Evolutionary conservation across 1,140 invertebrate genomes (phyloP).

Genomic region (Heliconius congener): DNA sequence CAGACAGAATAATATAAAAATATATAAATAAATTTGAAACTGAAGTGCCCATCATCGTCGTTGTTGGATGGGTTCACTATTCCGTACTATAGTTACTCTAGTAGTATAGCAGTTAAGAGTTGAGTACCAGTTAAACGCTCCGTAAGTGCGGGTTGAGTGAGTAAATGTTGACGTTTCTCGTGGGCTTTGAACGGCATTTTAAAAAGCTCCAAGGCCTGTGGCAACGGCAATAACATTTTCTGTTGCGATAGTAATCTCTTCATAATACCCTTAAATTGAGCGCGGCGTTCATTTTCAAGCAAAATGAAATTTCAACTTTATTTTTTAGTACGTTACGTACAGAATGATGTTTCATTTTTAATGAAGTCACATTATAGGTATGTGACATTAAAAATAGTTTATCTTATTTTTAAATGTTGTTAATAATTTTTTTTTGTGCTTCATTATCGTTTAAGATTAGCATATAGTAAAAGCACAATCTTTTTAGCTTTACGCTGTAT

Average conservation of each 20-base stretch:
- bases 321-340: neutral
- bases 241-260: conserved; percentile 10
- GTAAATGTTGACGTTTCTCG: conserved; percentile 16
- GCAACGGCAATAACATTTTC: conserved; percentile 3
- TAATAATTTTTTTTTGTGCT: no score
- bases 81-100: no score
- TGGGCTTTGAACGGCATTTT: conserved; percentile 6
- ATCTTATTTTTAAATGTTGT: no score
- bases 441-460: no score
- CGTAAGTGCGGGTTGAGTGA: neutral
- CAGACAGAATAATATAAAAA: no score
- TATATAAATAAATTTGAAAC: no score
- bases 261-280: neutral
- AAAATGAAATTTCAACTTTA: neutral
- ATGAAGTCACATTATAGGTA: no score
- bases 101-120: neutral
- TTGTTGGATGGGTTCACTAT: no score
- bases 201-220: conserved; percentile 6
- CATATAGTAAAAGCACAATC: no score
- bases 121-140: neutral
- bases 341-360: neutral
- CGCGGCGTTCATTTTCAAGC: neutral
- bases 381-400: no score
- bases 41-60: no score
- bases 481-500: no score